Percentiles rank a stretch among this genome's conserved stretches.
Evolutionary conservation across 2,797 vertebrate species (phyloP).

Genomic region (Tauraco hartlaubi): DNA sequence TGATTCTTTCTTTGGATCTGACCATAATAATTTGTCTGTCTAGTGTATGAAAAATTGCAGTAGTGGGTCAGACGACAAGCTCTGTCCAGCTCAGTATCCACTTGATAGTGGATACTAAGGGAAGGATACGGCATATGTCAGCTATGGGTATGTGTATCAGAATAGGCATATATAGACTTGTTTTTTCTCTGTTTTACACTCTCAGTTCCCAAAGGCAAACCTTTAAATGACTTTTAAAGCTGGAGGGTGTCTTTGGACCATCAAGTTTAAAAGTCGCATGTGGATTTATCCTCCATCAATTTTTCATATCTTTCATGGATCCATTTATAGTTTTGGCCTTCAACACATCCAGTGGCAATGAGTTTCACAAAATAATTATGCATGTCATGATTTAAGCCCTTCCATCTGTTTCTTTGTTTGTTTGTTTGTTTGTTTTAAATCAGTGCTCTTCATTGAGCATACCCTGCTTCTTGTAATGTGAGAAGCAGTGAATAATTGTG

Average conservation of each 20-base stretch:
- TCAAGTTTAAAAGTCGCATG: not conserved
- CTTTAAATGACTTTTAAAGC: not conserved
- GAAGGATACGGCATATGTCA: not conserved
- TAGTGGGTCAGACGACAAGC: not conserved
- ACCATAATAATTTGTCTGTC: not conserved
- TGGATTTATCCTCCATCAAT: not conserved
- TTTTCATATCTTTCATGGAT: not conserved
- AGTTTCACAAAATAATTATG: not conserved
- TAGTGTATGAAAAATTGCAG: not conserved
- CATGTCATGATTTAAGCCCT: not conserved
- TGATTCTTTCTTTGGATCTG: not conserved
- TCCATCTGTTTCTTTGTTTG: not conserved
- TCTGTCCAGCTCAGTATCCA: not conserved
- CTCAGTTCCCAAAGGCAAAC: not conserved
- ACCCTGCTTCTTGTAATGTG: not conserved
- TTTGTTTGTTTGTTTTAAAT: not conserved
- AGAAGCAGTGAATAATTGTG: not conserved
- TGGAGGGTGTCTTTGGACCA: not conserved
- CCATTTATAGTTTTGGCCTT: not conserved
- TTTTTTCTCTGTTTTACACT: not conserved
- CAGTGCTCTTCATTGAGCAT: not conserved
- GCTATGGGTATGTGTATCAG: not conserved
- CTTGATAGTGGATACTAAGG: not conserved
- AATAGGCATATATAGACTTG: not conserved
- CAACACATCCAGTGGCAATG: not conserved